phyloP scores from a whole-genome alignment of 2,888 invertebrate genomes.

The Leptarthrus brevirostris region DNA sequence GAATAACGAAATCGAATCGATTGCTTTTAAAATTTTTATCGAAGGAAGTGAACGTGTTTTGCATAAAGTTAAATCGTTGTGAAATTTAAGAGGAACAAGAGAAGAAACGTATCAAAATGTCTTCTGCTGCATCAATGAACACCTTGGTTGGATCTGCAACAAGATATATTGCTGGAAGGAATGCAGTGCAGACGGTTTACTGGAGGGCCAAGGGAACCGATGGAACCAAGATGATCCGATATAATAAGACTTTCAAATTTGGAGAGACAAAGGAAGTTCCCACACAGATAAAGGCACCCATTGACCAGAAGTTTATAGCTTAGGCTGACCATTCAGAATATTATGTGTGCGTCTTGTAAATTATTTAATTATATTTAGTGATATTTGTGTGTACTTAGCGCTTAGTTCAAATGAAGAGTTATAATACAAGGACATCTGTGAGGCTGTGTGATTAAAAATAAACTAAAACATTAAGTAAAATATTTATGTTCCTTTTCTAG shows the following conservation, averaged over 20 bases:
- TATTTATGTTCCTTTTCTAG: too few species aligned
- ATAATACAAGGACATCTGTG: neutral
- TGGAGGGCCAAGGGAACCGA: conserved; percentile 73
- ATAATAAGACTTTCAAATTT: conserved; percentile 39
- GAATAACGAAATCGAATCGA: conserved; percentile 1
- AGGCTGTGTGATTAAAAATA: conserved; percentile 34
- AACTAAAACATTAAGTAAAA: conserved; percentile 3
- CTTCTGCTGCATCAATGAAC: conserved; percentile 12
- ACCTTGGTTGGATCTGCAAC: conserved; percentile 76
- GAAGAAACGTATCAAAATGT: conserved; percentile 6
- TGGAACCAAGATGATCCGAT: conserved; percentile 31
- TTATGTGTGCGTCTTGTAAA: conserved; percentile 3
- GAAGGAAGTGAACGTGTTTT: conserved; percentile 8
- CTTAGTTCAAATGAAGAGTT: neutral
- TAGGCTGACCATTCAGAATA: neutral
- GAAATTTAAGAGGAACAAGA: neutral
- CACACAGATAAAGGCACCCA: conserved; percentile 10
- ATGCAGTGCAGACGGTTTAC: conserved; percentile 81
- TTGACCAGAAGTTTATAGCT: conserved; percentile 24
- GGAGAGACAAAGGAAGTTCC: conserved; percentile 11
- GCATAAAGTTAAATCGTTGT: neutral
- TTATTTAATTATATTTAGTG: conserved; percentile 2
- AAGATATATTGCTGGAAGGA: conserved; percentile 78
- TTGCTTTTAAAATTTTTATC: neutral
- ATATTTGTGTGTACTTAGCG: conserved; percentile 26